Evolutionary conservation across 1,140 invertebrate species (phyloP), one percentile per base, ranked within the genome.

Genomic region (Ceratoteleas bidentatus): DNA sequence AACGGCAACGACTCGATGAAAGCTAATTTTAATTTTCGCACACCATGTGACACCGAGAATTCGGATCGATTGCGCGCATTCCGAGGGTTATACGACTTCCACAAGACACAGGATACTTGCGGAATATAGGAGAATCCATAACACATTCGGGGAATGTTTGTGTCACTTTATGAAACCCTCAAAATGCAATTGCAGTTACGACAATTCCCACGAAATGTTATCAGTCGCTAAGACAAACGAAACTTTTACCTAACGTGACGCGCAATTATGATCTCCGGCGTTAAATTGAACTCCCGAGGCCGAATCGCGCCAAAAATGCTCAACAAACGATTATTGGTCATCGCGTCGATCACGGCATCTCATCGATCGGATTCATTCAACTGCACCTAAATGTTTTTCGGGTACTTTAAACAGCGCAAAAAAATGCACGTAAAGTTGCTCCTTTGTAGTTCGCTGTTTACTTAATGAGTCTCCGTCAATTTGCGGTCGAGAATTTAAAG

Each of bases 1-100:
- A 72, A 73, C 61, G 68, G 73, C 61, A 70, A 78, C 74, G 80
- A 77, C 79, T 77, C 68, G 80, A 82, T 74, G 80, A 74, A 77
- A 78, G 74, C 80, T 83, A 83, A 83, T 83, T 78, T 83, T 83
- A 73, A 83, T 83, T 83, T 83, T 83, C 80, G 77, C 80, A 74
- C 80, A 83, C 80, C 74, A 83, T 61, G 70, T 83, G 78, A 78
- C 81, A 70, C 70, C 16, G 65, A 83, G 81, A 83, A 83, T 83
- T 75, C 43, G 58, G 73, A 83, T 83, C 81, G 70, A 83, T 83
- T 57, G 74, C 57, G 52, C 53, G 49, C 75, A 78, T 78, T 83
- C 75, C 81, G 57, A 75, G 69, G 70, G 50, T 69, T 83, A 65
- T 77, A 70, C 75, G 70, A 70, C 74, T 77, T 82, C 73, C 80